Evolutionary conservation across 2,888 invertebrate genomes (phyloP).

Genomic region (Patella depressa): DNA sequence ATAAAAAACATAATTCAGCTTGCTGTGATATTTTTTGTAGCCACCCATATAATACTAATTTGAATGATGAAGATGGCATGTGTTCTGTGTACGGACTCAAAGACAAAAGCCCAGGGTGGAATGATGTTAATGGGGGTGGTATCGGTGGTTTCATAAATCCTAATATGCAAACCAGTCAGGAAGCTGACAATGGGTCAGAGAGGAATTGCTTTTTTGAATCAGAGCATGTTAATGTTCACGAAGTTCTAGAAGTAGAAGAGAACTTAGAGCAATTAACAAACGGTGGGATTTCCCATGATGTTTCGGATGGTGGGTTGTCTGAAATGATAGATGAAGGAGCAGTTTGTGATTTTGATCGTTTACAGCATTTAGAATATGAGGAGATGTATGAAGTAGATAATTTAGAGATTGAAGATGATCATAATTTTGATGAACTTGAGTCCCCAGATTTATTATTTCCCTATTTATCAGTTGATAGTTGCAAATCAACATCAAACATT

Average conservation of each 20-base stretch:
- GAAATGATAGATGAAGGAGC: conserved; percentile 44
- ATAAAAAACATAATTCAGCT: neutral
- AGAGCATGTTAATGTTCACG: neutral
- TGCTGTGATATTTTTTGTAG: conserved; percentile 9
- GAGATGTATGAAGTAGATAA: conserved; percentile 11
- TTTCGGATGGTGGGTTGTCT: conserved; percentile 20
- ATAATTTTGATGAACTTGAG: neutral
- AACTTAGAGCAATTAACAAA: neutral
- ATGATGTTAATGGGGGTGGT: conserved; percentile 1
- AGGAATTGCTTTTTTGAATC: neutral
- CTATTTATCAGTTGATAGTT: neutral
- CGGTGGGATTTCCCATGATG: neutral
- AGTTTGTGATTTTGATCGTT: conserved; percentile 37
- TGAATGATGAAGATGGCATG: neutral
- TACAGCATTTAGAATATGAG: conserved; percentile 2
- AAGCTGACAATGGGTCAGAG: neutral
- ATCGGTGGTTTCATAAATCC: neutral
- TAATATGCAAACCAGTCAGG: neutral
- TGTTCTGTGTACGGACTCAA: neutral
- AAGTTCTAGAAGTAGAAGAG: neutral
- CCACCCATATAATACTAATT: neutral
- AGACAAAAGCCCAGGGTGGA: neutral
- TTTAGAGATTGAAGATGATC: conserved; percentile 9
- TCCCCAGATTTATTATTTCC: neutral
- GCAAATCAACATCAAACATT: no score